Evolutionary conservation across 37 sponge, comb jelly and placozoan species (phyloP).

Genomic region (Sycon ciliatum): DNA sequence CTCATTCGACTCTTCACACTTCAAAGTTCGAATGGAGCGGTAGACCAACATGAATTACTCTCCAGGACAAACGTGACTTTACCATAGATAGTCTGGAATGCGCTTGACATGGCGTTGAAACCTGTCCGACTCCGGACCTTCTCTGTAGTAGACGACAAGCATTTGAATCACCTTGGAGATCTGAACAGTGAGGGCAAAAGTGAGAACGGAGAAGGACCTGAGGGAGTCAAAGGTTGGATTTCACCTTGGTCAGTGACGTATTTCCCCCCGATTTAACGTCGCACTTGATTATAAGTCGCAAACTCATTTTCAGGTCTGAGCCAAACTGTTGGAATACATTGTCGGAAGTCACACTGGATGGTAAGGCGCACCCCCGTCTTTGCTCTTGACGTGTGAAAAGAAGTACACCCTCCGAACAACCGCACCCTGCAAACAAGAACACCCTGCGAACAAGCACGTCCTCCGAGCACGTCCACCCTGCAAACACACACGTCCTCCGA

Average conservation of each 20-base stretch:
- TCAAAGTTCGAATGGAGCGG: not conserved
- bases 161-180: constrained; percentile 83
- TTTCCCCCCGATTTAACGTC: no score
- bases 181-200: constrained; percentile 11
- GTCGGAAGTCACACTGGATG: not conserved
- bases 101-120: constrained; percentile 66
- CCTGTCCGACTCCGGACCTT: constrained; percentile 55
- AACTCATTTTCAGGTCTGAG: no score
- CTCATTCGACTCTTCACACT: not conserved
- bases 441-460: no score
- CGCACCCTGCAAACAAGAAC: no score
- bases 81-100: constrained; percentile 80
- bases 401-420: not conserved
- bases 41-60: not conserved
- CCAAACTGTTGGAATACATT: no score
- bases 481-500: no score
- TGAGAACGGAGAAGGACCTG: not conserved
- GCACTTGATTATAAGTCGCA: no score
- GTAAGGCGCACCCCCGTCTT: not conserved
- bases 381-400: not conserved
- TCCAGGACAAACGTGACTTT: not conserved
- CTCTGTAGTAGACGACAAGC: constrained; percentile 68
- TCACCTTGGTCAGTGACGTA: no score
- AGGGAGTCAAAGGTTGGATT: not conserved
- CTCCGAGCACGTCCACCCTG: no score